These are phyloP conservation scores for Trematomus loennbergii DNA, from an alignment of 2,113 vertebrate genomes.

Conservation along the genomic window DNA sequence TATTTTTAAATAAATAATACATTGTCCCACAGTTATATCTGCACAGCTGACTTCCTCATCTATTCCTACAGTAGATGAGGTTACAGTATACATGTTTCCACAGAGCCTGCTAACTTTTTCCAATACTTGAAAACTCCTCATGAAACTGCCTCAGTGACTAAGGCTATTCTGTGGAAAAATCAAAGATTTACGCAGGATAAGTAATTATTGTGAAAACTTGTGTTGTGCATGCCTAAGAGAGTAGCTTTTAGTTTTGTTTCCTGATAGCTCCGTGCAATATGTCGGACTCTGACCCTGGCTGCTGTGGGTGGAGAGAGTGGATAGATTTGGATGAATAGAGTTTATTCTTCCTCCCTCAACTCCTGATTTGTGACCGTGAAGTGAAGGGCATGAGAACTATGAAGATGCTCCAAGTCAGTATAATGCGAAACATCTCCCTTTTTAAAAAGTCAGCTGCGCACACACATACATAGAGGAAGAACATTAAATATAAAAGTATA, in stretches of 20 bases:
- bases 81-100: constrained; percentile 5
- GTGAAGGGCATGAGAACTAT: constrained; percentile 63
- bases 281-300: constrained; percentile 77
- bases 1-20: too few relatives aligned
- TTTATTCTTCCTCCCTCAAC: constrained; percentile 79
- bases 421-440: neutral
- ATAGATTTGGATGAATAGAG: constrained; percentile 76
- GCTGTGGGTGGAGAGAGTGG: constrained; percentile 66
- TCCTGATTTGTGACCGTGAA: constrained; percentile 63
- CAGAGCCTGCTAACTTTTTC: constrained; percentile 4
- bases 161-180: constrained; percentile 21
- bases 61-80: too few relatives aligned
- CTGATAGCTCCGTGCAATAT: constrained; percentile 58
- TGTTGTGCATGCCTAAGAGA: constrained; percentile 37
- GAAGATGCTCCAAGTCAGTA: constrained; percentile 28
- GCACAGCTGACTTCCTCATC: neutral
- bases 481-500: neutral
- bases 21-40: neutral
- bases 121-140: neutral
- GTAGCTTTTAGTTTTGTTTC: constrained; percentile 54
- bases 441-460: neutral
- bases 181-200: constrained; percentile 16
- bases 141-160: neutral
- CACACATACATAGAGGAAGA: neutral
- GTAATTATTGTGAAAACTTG: constrained; percentile 8